phyloP scores from a whole-genome alignment of 2,113 vertebrate species.

The Scophthalmus maximus region DNA sequence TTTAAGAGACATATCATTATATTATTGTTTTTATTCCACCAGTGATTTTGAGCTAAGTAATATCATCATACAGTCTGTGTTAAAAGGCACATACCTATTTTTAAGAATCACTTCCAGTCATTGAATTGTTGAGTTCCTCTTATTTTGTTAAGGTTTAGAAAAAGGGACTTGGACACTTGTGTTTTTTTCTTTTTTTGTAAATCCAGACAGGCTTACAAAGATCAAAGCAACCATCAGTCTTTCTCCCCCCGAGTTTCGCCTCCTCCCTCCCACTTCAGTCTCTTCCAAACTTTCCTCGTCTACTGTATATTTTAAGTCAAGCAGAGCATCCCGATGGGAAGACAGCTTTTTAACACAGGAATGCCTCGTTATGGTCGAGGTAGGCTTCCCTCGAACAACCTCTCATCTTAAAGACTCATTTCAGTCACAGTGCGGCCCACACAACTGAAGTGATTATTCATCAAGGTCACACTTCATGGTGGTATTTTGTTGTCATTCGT shows the following conservation, averaged over 20 bases:
- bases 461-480: conserved; percentile 30
- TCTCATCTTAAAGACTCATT: conserved; percentile 55
- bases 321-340: conserved; percentile 70
- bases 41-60: background rate
- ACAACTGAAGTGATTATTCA: conserved; percentile 29
- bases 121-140: conserved; percentile 33
- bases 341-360: conserved; percentile 64
- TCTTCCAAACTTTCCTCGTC: conserved; percentile 70
- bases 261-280: conserved; percentile 63
- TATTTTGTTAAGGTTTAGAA: conserved; percentile 43
- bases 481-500: conserved; percentile 26
- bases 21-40: background rate
- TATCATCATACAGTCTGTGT: background rate
- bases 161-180: conserved; percentile 51
- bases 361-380: conserved; percentile 51
- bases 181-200: conserved; percentile 25
- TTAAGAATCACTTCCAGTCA: conserved; percentile 10
- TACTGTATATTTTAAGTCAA: conserved; percentile 77
- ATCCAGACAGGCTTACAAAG: conserved; percentile 70
- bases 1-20: too few species aligned
- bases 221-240: conserved; percentile 81
- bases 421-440: conserved; percentile 21
- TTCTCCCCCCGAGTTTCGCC: conserved; percentile 47
- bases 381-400: conserved; percentile 49
- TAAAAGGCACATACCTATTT: background rate